Evolutionary conservation across 2,888 invertebrate genomes (phyloP).

Genomic region (Cerastoderma edule): DNA sequence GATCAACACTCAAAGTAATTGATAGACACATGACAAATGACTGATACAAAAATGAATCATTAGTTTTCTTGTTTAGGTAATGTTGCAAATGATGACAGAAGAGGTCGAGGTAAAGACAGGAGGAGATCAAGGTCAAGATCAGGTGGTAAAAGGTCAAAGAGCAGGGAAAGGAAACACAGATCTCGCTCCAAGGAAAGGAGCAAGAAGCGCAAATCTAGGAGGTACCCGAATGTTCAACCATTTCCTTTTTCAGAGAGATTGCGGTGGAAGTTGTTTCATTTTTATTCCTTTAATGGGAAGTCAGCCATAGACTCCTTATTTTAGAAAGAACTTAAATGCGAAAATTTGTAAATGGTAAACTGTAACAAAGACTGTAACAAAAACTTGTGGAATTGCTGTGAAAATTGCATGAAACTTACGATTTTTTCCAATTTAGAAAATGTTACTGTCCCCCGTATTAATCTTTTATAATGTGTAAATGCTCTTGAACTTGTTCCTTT

Average conservation of each 20-base stretch:
- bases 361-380: too few species aligned
- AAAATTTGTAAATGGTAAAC: too few species aligned
- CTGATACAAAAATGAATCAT: background rate
- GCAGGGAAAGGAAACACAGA: slow-evolving; percentile 71
- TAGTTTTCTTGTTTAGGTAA: background rate
- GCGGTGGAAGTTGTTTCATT: background rate
- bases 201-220: slow-evolving; percentile 68
- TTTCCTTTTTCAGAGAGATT: background rate
- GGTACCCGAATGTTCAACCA: slow-evolving; percentile 47
- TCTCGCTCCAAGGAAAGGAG: slow-evolving; percentile 78
- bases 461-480: too few species aligned
- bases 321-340: too few species aligned
- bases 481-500: too few species aligned
- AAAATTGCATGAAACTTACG: too few species aligned
- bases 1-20: background rate
- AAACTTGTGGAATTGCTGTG: too few species aligned
- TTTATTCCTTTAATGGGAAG: background rate
- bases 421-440: too few species aligned
- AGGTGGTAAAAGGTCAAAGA: slow-evolving; percentile 78
- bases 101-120: slow-evolving; percentile 38
- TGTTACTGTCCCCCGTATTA: too few species aligned
- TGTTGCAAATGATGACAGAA: slow-evolving; percentile 11
- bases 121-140: slow-evolving; percentile 68
- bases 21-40: background rate
- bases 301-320: background rate